phyloP scores from a whole-genome alignment of 1,140 invertebrate genomes.

The Theocolax elegans region DNA sequence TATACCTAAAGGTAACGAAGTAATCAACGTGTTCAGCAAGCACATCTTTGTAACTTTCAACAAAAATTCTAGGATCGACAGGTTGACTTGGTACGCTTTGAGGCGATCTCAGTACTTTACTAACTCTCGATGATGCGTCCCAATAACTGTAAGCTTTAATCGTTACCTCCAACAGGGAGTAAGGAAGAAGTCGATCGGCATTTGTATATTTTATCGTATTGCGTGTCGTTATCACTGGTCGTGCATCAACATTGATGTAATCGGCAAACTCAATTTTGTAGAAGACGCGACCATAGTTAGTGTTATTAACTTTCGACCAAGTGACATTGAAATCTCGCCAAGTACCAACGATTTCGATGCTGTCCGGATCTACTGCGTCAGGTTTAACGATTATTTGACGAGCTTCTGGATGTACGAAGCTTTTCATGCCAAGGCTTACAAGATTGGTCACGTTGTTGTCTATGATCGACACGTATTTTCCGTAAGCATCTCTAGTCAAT shows the following conservation, averaged over 20 bases:
- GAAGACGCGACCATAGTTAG: constrained; percentile 84
- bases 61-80: constrained; percentile 75
- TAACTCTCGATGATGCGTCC: constrained; percentile 76
- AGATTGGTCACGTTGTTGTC: background rate
- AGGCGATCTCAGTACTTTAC: constrained; percentile 72
- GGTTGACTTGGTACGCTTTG: constrained; percentile 80
- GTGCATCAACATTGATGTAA: constrained; percentile 60
- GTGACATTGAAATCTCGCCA: constrained; percentile 83
- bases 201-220: constrained; percentile 64
- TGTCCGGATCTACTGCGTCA: constrained; percentile 71
- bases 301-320: constrained; percentile 78
- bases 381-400: constrained; percentile 75
- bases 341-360: constrained; percentile 75
- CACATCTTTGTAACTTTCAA: constrained; percentile 65
- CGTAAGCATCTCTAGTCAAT: background rate
- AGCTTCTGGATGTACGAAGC: background rate
- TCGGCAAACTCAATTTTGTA: constrained; percentile 82
- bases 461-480: constrained; percentile 2
- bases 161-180: constrained; percentile 75
- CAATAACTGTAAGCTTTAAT: constrained; percentile 86
- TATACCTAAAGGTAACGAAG: constrained; percentile 69
- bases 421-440: background rate
- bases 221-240: constrained; percentile 59
- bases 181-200: constrained; percentile 72
- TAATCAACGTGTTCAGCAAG: constrained; percentile 64